These are phyloP conservation scores for Coilia nasus DNA, from an alignment of 2,797 vertebrate genomes.

Conservation along the genomic window DNA sequence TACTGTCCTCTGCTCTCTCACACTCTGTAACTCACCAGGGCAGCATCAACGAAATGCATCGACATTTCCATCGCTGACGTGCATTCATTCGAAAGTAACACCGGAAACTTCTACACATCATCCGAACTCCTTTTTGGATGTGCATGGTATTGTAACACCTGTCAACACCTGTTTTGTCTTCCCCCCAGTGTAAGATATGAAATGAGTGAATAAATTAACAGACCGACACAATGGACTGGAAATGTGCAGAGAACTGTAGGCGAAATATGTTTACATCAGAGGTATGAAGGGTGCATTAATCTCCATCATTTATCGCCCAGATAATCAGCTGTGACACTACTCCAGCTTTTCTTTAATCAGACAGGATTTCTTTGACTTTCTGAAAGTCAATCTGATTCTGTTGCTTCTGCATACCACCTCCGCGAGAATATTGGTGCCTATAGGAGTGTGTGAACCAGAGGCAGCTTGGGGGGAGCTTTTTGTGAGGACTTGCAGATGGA, in stretches of 20 bases:
- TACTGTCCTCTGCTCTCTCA: neutral
- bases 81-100: neutral
- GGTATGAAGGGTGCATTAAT: slow-evolving; percentile 20
- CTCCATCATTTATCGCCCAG: slow-evolving; percentile 19
- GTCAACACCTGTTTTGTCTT: slow-evolving; percentile 26
- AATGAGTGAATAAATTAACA: slow-evolving; percentile 26
- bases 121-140: neutral
- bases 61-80: neutral
- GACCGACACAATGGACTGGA: slow-evolving; percentile 24
- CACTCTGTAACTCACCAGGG: neutral
- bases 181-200: slow-evolving; percentile 23
- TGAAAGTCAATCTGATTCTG: slow-evolving; percentile 15
- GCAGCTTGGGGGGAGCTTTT: slow-evolving; percentile 53
- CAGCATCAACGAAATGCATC: neutral
- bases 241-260: slow-evolving; percentile 27
- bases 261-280: slow-evolving; percentile 25
- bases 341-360: slow-evolving; percentile 20
- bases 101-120: neutral
- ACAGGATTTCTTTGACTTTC: slow-evolving; percentile 24
- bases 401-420: neutral
- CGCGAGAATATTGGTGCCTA: neutral
- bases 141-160: slow-evolving; percentile 24
- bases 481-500: slow-evolving; percentile 77
- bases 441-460: slow-evolving; percentile 48
- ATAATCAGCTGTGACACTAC: slow-evolving; percentile 25